phyloP scores from a whole-genome alignment of 2,113 vertebrate species.

The Callocephalon fimbriatum region DNA sequence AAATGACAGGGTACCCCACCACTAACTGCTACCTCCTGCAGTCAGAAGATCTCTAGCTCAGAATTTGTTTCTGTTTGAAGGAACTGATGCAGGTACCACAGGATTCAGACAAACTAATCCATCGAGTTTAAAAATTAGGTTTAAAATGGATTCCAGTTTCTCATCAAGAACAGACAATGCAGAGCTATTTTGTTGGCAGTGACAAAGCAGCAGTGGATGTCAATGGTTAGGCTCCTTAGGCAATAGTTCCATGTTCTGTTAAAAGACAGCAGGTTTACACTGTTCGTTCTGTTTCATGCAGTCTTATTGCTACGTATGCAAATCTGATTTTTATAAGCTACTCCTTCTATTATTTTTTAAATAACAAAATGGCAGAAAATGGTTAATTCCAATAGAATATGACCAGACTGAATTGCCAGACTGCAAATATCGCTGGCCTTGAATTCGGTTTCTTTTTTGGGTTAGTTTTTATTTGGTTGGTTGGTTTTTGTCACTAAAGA shows the following conservation, averaged over 20 bases:
- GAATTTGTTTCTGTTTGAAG: not conserved
- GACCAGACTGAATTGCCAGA: not conserved
- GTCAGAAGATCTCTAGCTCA: not conserved
- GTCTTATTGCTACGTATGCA: not conserved
- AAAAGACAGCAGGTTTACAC: not conserved
- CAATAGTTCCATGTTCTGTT: not conserved
- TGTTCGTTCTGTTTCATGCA: not conserved
- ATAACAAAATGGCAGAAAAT: not conserved
- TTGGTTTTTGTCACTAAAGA: not conserved
- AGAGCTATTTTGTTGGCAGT: not conserved
- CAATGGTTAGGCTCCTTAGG: not conserved
- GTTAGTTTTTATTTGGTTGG: not conserved
- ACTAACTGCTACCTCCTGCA: not conserved
- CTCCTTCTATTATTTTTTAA: not conserved
- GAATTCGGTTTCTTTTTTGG: not conserved
- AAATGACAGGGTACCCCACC: not conserved
- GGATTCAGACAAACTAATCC: not conserved
- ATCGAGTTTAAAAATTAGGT: not conserved
- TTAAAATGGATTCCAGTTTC: not conserved
- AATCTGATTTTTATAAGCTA: not conserved
- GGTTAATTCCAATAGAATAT: not conserved
- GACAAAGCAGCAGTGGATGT: not conserved
- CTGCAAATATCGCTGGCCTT: not conserved
- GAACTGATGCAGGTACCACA: not conserved
- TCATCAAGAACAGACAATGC: not conserved